These are phyloP conservation scores for Forbesichthys papilliferus DNA, from an alignment of 2,113 vertebrate species.

Conservation along the genomic window DNA sequence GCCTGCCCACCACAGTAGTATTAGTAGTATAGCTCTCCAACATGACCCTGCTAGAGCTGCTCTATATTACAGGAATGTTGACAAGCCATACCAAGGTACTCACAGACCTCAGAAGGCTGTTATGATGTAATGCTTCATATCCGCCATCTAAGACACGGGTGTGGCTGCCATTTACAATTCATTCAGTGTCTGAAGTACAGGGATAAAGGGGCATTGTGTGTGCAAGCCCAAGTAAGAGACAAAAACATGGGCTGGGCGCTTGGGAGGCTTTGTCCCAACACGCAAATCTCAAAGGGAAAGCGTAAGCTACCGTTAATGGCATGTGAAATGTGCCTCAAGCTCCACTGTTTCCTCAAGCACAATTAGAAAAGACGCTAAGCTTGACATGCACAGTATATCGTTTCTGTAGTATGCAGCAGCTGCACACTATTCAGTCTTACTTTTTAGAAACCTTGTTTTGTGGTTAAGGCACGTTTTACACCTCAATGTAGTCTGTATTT, in stretches of 20 bases:
- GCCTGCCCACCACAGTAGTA: too few relatives aligned
- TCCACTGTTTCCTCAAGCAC: too few relatives aligned
- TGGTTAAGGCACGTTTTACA: too few relatives aligned
- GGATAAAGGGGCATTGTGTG: conserved; percentile 37
- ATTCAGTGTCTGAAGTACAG: conserved; percentile 1
- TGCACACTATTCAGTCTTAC: too few relatives aligned
- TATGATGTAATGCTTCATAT: conserved; percentile 17
- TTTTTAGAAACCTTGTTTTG: too few relatives aligned
- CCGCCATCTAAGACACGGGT: conserved; percentile 4
- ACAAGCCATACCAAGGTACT: not conserved
- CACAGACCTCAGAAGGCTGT: not conserved
- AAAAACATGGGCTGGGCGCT: conserved; percentile 1
- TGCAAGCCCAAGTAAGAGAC: conserved; percentile 24
- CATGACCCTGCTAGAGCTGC: too few relatives aligned
- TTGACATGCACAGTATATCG: too few relatives aligned
- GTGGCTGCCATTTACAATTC: conserved; percentile 7
- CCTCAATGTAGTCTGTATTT: too few relatives aligned
- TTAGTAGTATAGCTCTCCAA: too few relatives aligned
- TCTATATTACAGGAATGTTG: too few relatives aligned
- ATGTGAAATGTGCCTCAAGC: not conserved
- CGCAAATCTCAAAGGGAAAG: conserved; percentile 4
- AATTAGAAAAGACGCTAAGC: too few relatives aligned
- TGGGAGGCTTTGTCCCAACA: conserved; percentile 1
- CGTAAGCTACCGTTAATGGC: not conserved
- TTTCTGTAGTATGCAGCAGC: too few relatives aligned